Evolutionary conservation across 2,888 invertebrate genomes (phyloP), one percentile per base, ranked within the genome.

Genomic region (Vannuccia rotundouncinata): DNA sequence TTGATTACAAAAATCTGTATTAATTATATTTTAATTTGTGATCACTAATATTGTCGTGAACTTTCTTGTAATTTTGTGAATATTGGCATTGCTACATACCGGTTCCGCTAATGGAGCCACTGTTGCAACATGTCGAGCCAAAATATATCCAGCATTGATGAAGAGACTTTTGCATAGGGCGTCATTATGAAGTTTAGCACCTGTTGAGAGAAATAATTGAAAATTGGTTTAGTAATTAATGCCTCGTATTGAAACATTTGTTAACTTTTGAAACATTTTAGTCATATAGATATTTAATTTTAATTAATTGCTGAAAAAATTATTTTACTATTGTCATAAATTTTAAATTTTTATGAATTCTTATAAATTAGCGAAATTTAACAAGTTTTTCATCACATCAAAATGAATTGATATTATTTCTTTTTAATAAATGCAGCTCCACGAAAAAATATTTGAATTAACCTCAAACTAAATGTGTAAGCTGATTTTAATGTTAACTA

Each of bases 161-260:
- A 95, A 95, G 0, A 94, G 87, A 83, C 91, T 90, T 17, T 89
- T 85, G 81, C 92, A 91, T 0, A 97, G 89, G 0, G 90, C 88
- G 87, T 98, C 96, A 0, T 92, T 92, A 74, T 91, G 87, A 79
- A 90, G 90, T 10, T 82, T 82, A 10, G 84, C 84, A 29, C 82
- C 84, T 83, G 79, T 17, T 80, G 45, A 78, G 1, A 31, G 25
- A 75, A 13, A 2, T 5, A 75, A n/a, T 27, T 29, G n/a, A n/a
- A n/a, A n/a, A n/a, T n/a, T n/a, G n/a, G n/a, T n/a, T n/a, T n/a
- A n/a, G n/a, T n/a, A n/a, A n/a, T n/a, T n/a, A n/a, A n/a, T n/a
- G n/a, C n/a, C n/a, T n/a, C n/a, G n/a, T n/a, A n/a, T n/a, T n/a
- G n/a, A n/a, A n/a, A n/a, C n/a, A n/a, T n/a, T n/a, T n/a, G n/a